Evolutionary conservation across 2,113 vertebrate species (phyloP), one percentile per base, ranked within the genome.

Genomic region (Poecilia latipinna): DNA sequence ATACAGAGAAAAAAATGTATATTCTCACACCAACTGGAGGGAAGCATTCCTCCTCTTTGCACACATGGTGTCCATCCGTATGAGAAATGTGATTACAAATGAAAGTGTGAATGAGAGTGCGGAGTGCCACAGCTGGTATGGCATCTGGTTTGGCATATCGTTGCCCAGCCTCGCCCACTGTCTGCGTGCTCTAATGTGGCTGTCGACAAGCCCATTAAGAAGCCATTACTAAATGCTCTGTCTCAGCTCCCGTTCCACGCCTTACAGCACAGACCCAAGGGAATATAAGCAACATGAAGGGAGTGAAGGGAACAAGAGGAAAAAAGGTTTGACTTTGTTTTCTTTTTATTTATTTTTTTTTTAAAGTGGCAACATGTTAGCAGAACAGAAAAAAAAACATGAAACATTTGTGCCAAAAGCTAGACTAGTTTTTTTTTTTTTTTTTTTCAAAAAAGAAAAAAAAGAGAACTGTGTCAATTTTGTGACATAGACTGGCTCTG

Each of bases 121-220:
- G 66, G 80, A 87, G 87, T 80, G 78, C 88, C 86, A 88, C 92
- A 93, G 91, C 92, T 93, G 92, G 92, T 83, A 89, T 85, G 82
- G 90, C 92, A 93, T 92, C 92, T 93, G 92, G 91, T 90, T 92
- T 92, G 91, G 86, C 92, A 93, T 90, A 91, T 88, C 91, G 87
- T 74, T 87, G 91, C 86, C 79, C 84, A 54, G 90, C 82, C 90
- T 90, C 81, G 77, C 90, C 85, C 90, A 82, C 89, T 90, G 90
- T 90, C 90, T 90, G 88, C 54, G 79, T 79, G 80, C 88, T 91
- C 91, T 93, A 92, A 93, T 93, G 91, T 91, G 89, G 86, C 92
- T 93, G 91, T 93, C 92, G 90, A 93, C 92, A 92, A 89, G 90
- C 87, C 91, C 92, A 93, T 93, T 93, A 93, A 93, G 92, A 93